Evolutionary conservation across 2,888 invertebrate species (phyloP).

Genomic region (Yponomeuta plumbellus): DNA sequence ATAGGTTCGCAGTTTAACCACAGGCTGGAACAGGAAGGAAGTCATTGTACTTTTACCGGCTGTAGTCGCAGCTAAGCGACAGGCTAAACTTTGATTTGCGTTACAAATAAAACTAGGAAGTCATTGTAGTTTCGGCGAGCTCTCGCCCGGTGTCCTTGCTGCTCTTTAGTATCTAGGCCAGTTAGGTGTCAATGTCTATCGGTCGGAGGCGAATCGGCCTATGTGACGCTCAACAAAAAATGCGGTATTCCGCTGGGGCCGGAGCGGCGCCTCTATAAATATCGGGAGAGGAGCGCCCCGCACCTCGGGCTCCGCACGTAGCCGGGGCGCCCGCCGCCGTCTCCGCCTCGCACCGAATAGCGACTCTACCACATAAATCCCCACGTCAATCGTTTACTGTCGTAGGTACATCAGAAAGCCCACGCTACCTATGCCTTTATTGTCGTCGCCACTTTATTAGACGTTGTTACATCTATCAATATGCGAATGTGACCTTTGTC

Average conservation of each 20-base stretch:
- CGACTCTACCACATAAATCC: slow-evolving; percentile 40
- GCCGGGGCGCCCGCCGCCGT: slow-evolving; percentile 38
- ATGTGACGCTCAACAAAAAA: slow-evolving; percentile 63
- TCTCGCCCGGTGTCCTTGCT: slow-evolving; percentile 4
- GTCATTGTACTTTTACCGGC: no score
- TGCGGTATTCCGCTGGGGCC: slow-evolving; percentile 65
- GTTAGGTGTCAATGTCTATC: slow-evolving; percentile 71
- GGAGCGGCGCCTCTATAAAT: slow-evolving; percentile 63
- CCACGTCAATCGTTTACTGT: slow-evolving; percentile 43
- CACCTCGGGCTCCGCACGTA: slow-evolving; percentile 33
- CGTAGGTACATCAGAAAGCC: slow-evolving; percentile 16
- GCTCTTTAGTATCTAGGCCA: slow-evolving; percentile 41
- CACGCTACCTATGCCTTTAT: neutral
- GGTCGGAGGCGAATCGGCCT: slow-evolving; percentile 51
- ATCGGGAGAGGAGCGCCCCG: slow-evolving; percentile 35
- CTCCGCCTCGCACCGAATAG: slow-evolving; percentile 41
- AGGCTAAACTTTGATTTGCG: neutral
- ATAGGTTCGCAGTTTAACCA: neutral
- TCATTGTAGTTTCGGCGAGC: slow-evolving; percentile 5
- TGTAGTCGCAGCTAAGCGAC: neutral
- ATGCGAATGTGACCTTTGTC: neutral
- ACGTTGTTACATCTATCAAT: neutral
- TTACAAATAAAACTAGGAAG: neutral
- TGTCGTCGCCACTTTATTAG: neutral
- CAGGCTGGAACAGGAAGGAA: neutral